Conservation (phyloP, 2,797 vertebrate genomes). For the Neopelma chrysocephalum region DNA sequence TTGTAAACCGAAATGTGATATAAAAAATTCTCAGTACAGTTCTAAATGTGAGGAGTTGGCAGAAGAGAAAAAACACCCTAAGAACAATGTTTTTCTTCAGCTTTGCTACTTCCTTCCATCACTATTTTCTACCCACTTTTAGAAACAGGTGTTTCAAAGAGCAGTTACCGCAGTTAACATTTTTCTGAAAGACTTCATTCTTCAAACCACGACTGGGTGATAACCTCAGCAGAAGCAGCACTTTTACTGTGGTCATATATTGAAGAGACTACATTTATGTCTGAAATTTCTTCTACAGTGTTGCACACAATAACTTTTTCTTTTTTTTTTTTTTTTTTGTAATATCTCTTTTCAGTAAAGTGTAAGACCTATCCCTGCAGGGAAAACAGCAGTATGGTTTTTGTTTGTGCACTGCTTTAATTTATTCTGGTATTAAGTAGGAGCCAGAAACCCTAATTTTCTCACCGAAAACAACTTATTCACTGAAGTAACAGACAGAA, state of each 20-base stretch:
- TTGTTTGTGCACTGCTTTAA: not conserved
- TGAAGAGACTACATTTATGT: not conserved
- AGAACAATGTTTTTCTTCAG: not conserved
- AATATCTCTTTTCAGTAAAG: not conserved
- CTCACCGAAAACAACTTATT: not conserved
- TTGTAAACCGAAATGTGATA: not conserved
- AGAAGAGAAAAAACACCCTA: not conserved
- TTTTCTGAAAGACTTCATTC: not conserved
- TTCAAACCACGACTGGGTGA: not conserved
- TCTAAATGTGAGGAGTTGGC: fast-evolving
- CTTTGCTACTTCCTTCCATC: not conserved
- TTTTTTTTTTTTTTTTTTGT: not conserved
- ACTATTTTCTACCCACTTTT: not conserved
- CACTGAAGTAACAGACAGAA: not conserved
- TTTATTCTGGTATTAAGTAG: not conserved
- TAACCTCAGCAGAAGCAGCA: not conserved
- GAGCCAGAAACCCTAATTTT: not conserved
- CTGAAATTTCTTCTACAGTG: not conserved
- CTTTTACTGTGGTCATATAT: not conserved
- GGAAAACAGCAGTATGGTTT: not conserved
- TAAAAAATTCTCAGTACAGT: not conserved
- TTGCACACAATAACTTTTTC: not conserved
- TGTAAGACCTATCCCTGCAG: not conserved
- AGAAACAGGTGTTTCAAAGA: not conserved
- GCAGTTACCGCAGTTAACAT: not conserved